Evolutionary conservation across 1,140 invertebrate genomes (phyloP), one percentile per base, ranked within the genome.

Genomic region (Sesamia nonagrioides): DNA sequence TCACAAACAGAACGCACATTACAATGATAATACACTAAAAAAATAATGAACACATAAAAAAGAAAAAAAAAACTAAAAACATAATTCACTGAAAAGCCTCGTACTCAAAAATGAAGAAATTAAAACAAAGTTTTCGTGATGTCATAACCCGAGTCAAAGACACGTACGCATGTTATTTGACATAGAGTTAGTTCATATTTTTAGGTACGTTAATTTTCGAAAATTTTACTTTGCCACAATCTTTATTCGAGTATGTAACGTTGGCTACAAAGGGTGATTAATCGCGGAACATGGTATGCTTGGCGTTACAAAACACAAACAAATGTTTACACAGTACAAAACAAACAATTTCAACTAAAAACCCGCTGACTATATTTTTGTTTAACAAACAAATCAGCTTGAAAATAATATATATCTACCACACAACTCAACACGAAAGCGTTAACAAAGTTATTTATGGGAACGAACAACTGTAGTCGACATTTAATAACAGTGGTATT

Each of bases 381-480:
- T 66, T 66, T 21, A 13, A 13, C 61, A 21, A 42, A 45, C 37
- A 42, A 66, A 66, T 45, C 37, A 63, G 17, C 1, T 42, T 42
- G 27, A 27, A 13, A 35, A 66, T 66, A 63, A 42, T 17, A n/a
- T 66, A 40, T 42, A 37, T 66, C 37, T 18, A 58, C 21, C 61
- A 66, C 33, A 21, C 37, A 42, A 42, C 17, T 42, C 5, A 13
- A 66, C 37, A 37, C 17, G n/a, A 18, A 42, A 42, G 18, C 35
- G 37, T 66, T 7, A 17, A 66, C 61, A 37, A 17, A 42, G 7
- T 66, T 60, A 60, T 74, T 74, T 45, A 40, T 60, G 35, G 45
- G 6, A 11, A 13, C 71, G 17, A 45, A 11, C 13, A 58, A 60
- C n/a, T 74, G 37, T 35, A 33, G 35, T 18, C 35, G 18, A 27